Conservation (phyloP, 2,888 invertebrate species). For the Syritta pipiens region DNA sequence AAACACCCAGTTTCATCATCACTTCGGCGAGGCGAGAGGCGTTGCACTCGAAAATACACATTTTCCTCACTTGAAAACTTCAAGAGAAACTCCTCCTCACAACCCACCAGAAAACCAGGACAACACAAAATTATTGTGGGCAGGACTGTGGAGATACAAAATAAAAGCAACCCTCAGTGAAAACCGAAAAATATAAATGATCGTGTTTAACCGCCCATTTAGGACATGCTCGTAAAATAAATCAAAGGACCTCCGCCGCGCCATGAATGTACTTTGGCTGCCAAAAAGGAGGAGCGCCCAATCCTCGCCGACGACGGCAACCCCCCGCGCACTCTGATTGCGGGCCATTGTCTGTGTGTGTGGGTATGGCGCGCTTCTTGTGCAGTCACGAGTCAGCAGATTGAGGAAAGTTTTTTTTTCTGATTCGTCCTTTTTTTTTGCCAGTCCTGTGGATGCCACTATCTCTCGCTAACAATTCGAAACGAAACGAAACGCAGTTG, state of each 20-base stretch:
- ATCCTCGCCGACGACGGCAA: too few species aligned
- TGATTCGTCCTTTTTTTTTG: neutral
- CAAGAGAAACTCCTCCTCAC: constrained; percentile 10
- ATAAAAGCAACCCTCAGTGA: constrained; percentile 37
- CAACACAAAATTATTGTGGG: constrained; percentile 1
- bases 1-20: constrained; percentile 59
- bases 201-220: constrained; percentile 68
- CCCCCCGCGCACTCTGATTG: constrained; percentile 51
- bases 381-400: constrained; percentile 63
- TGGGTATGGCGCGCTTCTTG: constrained; percentile 16
- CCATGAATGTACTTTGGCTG: constrained; percentile 43
- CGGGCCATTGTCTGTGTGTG: constrained; percentile 35
- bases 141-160: neutral
- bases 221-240: constrained; percentile 64
- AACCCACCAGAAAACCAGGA: neutral
- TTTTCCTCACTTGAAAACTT: constrained; percentile 28
- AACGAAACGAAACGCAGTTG: constrained; percentile 19
- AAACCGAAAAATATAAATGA: constrained; percentile 63
- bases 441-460: constrained; percentile 16
- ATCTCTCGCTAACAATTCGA: constrained; percentile 19
- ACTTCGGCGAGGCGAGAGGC: constrained; percentile 49
- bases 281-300: constrained; percentile 39
- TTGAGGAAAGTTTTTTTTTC: constrained; percentile 57
- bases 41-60: constrained; percentile 49
- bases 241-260: constrained; percentile 60